Base-by-base conservation (phyloP, 1,140 invertebrate species). In the Eulimnadia texana region DNA sequence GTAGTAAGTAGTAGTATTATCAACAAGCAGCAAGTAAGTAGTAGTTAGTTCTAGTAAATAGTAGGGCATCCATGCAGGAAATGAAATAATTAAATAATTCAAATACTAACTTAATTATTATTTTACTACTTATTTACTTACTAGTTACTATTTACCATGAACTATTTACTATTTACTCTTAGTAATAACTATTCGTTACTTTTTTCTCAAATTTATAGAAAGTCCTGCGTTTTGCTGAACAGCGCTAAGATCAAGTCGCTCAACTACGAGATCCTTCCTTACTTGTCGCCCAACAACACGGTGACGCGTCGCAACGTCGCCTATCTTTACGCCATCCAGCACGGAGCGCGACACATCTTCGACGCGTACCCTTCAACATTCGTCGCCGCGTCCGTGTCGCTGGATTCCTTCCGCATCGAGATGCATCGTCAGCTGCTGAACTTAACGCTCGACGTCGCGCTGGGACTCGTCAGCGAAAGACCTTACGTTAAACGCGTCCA, bases 301-400 rank as follows among this genome's bases (percentile, higher is more conserved):
- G 57, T 52, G 25, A 49, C 51, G 16, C 57, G 56, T 3, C 58
- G 65, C 19, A 66, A 66, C 55, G 60, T 58, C 10, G 66, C 52
- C 23, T 67, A 59, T 29, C 61, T 67, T 13, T 65, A 64, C 42
- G 66, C 66, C 11, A 67, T 67, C 22, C 64, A 67, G 28, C 64
- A 67, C 29, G 66, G 66, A n/a, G 66, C 66, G 19, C 62, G 64
- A 16, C 63, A 67, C 54, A 61, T 67, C 25, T 67, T 66, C 51
- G 66, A 67, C 49, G 56, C 61, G 16, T 65, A 66, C 57, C 61
- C 47, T 19, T 54, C 63, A 13, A 51, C 50, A 9, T 64, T 58
- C 55, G 53, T 42, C 16, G 33, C 33, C 33, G 33, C 33, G 16
- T 42, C 33, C 33, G 33, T 42, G 33, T 42, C 33, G 6, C 6